Percentiles rank a stretch among this genome's conserved stretches.
Evolutionary conservation across 2,797 vertebrate genomes (phyloP).

Genomic region (Apodemus agrarius): DNA sequence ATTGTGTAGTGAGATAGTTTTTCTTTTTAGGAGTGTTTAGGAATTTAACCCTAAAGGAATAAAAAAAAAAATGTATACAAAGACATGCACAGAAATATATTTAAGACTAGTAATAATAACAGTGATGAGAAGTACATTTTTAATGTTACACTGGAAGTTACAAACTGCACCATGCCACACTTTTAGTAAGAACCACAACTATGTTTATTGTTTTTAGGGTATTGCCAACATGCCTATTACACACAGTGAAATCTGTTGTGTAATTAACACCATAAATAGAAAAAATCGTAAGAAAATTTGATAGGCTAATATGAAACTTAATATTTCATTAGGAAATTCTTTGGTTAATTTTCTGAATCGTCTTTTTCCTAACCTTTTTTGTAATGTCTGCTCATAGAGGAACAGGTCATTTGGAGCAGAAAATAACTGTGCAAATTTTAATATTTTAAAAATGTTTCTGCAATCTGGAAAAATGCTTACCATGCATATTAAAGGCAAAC

Average conservation of each 20-base stretch:
- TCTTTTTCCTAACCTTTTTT: neutral
- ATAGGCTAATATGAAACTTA: conserved; percentile 26
- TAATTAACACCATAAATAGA: neutral
- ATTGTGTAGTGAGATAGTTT: neutral
- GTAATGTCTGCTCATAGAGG: neutral
- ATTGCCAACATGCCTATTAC: neutral
- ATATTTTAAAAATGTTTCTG: conserved; percentile 47
- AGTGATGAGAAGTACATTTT: neutral
- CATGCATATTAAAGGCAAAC: neutral
- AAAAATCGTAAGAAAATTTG: conserved; percentile 49
- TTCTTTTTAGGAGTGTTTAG: neutral
- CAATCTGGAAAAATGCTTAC: neutral
- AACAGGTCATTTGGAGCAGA: neutral
- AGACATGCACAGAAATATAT: neutral
- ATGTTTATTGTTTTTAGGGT: neutral
- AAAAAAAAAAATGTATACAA: conserved; percentile 10
- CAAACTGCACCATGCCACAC: conserved; percentile 36
- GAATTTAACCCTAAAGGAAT: conserved; percentile 2
- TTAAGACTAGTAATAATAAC: conserved; percentile 35
- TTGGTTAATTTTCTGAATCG: neutral
- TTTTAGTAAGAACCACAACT: conserved; percentile 58
- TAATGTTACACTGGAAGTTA: conserved; percentile 55
- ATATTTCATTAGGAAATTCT: conserved; percentile 10
- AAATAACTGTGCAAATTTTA: conserved; percentile 24
- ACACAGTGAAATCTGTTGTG: neutral